Evolutionary conservation across 2,797 vertebrate species (phyloP), one percentile per base, ranked within the genome.

Genomic region (Chelidonichthys spinosus): DNA sequence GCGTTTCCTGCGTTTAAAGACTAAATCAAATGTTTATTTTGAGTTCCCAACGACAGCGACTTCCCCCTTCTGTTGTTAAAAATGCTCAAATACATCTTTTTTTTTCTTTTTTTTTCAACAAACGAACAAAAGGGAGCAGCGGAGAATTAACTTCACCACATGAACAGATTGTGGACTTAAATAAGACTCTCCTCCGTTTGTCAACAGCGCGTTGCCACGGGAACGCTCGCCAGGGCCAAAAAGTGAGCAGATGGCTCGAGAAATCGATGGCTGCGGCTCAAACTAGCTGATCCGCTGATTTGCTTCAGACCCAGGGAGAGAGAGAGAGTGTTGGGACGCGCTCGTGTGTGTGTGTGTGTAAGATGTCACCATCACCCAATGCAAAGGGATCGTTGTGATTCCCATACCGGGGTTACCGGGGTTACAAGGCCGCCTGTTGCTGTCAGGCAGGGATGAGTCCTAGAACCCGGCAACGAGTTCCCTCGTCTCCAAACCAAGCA

Each of bases 181-280:
- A 88, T 77, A 84, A 86, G 79, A 84, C 72, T 82, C 63, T 49
- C 49, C 73, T 80, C 81, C 64, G 68, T 86, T 89, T 81, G 81
- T 89, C 88, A 85, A 87, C 76, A 78, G 39, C 0, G 43, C 2
- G 91, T 93, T 85, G 90, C 86, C 91, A 91, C 85, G 90, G 93
- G 77, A 85, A 94, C 36, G 56, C 58, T 39, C 15, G 46, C 15
- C 32, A 6, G 60, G 66, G 89, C 87, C 88, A 89, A 72, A 33
- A 76, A 82, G 50, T 2, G 84, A 92, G 74, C 93, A 94, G 93
- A 94, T 93, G 92, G 93, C 87, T 43, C 2, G 72, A 87, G 82
- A 74, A 92, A 89, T 89, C 82, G 47, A 91, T 91, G 91, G 90
- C 87, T 46, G 33, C 4, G 62, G 71, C 73, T 89, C 88, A 90